Evolutionary conservation across 2,888 invertebrate species (phyloP), one percentile per base, ranked within the genome.

Genomic region (Eristalis pertinax): DNA sequence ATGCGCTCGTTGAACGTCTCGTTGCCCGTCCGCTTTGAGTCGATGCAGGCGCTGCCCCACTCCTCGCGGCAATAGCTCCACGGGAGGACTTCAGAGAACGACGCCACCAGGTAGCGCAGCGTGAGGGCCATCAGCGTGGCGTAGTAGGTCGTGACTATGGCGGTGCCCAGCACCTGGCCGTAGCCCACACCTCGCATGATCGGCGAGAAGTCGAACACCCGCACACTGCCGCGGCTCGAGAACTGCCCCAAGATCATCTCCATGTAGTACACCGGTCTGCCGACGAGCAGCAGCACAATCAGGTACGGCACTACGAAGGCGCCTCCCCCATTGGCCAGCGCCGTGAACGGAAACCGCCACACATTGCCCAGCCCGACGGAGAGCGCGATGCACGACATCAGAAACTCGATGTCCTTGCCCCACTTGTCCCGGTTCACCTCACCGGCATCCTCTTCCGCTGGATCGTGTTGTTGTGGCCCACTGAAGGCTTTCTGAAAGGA

Each of bases 181-280:
- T 94, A 94, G 10, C 95, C 95, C 22, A 95, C 92, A 69, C 96
- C 96, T 94, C 95, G 95, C 91, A 96, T 94, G 1, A 95, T 94
- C 19, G 96, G 96, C 4, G 94, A 94, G 89, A 96, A 93, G 85
- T 96, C 96, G 84, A 93, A 94, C 41, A 96, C 94, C 89, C 95
- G 95, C 8, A 96, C 95, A 82, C 95, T 95, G 19, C 96, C 96
- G 76, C 94, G 94, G 87, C 95, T 95, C 29, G 95, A 95, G 90
- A 96, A 97, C 91, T 97, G 96, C 0, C 96, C 96, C 64, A 96
- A 91, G 10, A 95, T 92, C 93, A 96, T 95, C 92, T 97, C 96
- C 93, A 97, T 92, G 89, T 95, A 96, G 90, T 96, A 96, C 70
- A 96, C 93, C 0, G 96, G 96, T 86, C 95, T 94, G 1, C 96